Percentiles rank a stretch among this genome's conserved stretches.
phyloP scores from a whole-genome alignment of 2,797 vertebrate genomes.

The Melanotaenia nigrans region DNA sequence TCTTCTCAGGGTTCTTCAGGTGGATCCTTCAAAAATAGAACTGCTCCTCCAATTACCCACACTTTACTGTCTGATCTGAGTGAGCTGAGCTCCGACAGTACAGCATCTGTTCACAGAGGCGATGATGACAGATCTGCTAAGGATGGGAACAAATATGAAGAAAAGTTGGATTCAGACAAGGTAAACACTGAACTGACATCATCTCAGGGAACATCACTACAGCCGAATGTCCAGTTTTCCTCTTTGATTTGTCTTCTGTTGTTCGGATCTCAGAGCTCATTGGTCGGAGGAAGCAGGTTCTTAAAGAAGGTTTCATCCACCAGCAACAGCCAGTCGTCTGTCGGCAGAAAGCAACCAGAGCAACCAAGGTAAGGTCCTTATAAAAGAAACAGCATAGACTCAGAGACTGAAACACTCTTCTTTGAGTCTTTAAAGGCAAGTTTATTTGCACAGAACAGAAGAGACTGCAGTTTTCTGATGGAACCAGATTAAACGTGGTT shows the following conservation, averaged over 20 bases:
- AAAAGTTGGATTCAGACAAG: not conserved
- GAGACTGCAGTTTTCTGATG: no score
- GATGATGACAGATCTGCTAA: conserved; percentile 2
- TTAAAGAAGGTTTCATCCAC: conserved; percentile 75
- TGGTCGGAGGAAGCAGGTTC: conserved; percentile 76
- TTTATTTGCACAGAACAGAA: no score
- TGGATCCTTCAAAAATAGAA: conserved; percentile 20
- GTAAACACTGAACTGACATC: not conserved
- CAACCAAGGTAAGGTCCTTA: conserved; percentile 44
- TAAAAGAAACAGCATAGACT: not conserved
- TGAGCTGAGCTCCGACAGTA: conserved; percentile 54
- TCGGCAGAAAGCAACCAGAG: conserved; percentile 29
- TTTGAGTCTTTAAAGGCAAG: no score
- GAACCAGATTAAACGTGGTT: not conserved
- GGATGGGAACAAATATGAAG: not conserved
- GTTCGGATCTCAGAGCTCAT: conserved; percentile 50
- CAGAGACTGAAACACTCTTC: no score
- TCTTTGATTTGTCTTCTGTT: not conserved
- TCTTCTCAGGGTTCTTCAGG: conserved; percentile 61
- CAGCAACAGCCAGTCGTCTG: conserved; percentile 42
- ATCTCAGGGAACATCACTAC: no score
- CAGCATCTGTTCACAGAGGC: conserved; percentile 18
- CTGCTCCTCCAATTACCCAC: conserved; percentile 18
- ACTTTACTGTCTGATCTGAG: conserved; percentile 50
- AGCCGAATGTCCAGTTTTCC: no score